Evolutionary conservation across 1,140 invertebrate species (phyloP).

Genomic region (Drosophila serrata): DNA sequence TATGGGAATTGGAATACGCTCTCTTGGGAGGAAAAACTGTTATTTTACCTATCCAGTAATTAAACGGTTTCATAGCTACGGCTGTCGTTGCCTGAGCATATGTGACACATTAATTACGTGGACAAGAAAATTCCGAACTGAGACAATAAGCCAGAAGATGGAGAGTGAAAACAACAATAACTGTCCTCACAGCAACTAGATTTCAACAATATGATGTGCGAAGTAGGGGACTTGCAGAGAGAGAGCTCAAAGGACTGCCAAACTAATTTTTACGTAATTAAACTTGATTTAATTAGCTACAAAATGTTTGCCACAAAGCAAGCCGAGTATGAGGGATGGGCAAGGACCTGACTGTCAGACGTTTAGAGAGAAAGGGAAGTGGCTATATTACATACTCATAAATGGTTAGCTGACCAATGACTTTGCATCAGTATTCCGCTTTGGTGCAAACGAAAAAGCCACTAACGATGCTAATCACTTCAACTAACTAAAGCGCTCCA

Average conservation of each 20-base stretch:
- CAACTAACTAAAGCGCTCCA: slow-evolving; percentile 80
- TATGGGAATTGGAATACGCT: not conserved
- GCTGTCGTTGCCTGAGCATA: slow-evolving; percentile 5
- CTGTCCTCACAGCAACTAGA: slow-evolving; percentile 12
- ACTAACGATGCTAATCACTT: slow-evolving; percentile 81
- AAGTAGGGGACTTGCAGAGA: not conserved
- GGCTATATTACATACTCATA: slow-evolving; percentile 45
- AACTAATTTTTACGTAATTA: slow-evolving; percentile 53
- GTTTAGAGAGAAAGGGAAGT: slow-evolving; percentile 13
- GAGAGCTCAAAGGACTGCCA: slow-evolving; percentile 30
- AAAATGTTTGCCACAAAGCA: slow-evolving; percentile 45
- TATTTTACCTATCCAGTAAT: slow-evolving; percentile 5
- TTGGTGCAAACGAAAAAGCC: slow-evolving; percentile 75
- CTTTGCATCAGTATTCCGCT: slow-evolving; percentile 71
- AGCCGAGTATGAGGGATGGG: slow-evolving; percentile 21
- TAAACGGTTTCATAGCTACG: slow-evolving; percentile 20
- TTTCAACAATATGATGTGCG: not conserved
- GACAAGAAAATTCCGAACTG: too few relatives aligned
- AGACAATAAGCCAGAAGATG: slow-evolving; percentile 35
- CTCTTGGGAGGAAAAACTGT: not conserved
- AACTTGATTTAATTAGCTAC: slow-evolving; percentile 63
- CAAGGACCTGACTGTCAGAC: not conserved
- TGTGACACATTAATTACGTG: slow-evolving; percentile 72
- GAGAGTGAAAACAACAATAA: slow-evolving; percentile 23
- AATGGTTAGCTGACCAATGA: slow-evolving; percentile 64